Evolutionary conservation across 2,797 vertebrate genomes (phyloP).

Genomic region (Brachyalestes nurse): DNA sequence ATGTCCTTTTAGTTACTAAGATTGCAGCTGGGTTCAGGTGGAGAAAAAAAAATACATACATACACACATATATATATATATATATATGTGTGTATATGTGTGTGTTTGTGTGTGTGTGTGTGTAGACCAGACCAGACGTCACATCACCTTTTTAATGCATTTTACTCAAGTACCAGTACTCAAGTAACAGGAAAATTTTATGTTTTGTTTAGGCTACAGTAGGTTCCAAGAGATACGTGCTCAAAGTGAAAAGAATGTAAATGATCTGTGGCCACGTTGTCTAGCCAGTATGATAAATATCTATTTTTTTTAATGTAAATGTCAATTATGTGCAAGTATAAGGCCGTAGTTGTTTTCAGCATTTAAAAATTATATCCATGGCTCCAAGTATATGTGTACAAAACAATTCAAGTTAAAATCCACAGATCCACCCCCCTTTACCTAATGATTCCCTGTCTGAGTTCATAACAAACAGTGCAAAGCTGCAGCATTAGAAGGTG

Average conservation of each 20-base stretch:
- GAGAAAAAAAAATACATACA: background rate
- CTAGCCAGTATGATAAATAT: background rate
- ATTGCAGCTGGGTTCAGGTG: background rate
- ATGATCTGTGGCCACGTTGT: background rate
- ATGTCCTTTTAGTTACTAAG: background rate
- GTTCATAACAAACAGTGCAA: conserved; percentile 27
- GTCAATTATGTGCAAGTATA: background rate
- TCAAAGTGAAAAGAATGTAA: conserved; percentile 4
- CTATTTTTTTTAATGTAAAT: background rate
- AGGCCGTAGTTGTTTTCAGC: background rate
- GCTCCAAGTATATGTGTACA: background rate
- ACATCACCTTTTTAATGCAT: background rate
- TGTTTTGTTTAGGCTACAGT: background rate
- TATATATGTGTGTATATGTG: too few relatives aligned
- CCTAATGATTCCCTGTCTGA: conserved; percentile 22
- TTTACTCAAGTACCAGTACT: background rate
- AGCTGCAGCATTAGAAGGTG: conserved; percentile 17
- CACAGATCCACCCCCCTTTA: background rate
- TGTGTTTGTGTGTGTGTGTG: too few relatives aligned
- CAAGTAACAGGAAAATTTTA: background rate
- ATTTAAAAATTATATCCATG: conserved; percentile 6
- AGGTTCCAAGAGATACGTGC: background rate
- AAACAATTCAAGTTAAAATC: conserved; percentile 27
- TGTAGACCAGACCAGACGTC: conserved; percentile 24
- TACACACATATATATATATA: too few relatives aligned